These are phyloP conservation scores for Enhydra lutris DNA, from an alignment of 2,113 vertebrate genomes.

Conservation along the genomic window DNA sequence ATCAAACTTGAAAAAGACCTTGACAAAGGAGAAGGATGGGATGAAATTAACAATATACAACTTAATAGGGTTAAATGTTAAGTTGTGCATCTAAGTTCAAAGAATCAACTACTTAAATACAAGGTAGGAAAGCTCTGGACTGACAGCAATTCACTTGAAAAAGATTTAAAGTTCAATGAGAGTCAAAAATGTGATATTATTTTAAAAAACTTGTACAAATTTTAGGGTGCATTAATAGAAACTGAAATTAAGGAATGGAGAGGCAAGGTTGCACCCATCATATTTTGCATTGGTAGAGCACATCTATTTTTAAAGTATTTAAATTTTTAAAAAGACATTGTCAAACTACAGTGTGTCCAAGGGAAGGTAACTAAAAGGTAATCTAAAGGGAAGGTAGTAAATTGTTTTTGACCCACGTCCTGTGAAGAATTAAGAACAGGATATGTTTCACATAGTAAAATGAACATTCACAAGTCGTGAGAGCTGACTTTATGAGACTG, in stretches of 20 bases:
- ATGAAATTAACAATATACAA: conserved; percentile 69
- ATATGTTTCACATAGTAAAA: background rate
- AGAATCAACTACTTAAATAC: conserved; percentile 76
- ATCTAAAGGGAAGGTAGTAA: background rate
- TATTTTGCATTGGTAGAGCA: background rate
- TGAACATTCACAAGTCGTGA: background rate
- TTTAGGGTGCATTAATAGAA: conserved; percentile 61
- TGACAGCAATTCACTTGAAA: conserved; percentile 71
- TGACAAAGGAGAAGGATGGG: conserved; percentile 64
- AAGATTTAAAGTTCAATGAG: conserved; percentile 68
- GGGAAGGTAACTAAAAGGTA: background rate
- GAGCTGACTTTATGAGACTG: background rate
- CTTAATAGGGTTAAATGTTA: conserved; percentile 77
- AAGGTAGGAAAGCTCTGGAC: conserved; percentile 56
- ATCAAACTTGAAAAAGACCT: conserved; percentile 73
- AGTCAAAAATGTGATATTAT: conserved; percentile 64
- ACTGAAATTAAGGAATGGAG: background rate
- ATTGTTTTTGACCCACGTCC: background rate
- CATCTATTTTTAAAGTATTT: conserved; percentile 28
- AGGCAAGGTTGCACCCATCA: background rate
- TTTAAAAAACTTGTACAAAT: conserved; percentile 12
- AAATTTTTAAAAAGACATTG: background rate
- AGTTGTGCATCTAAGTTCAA: conserved; percentile 72
- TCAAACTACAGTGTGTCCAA: conserved; percentile 2
- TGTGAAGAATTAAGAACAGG: conserved; percentile 30